Evolutionary conservation across 2,113 vertebrate genomes (phyloP).

Genomic region (Ophthalmolycus amberensis): DNA sequence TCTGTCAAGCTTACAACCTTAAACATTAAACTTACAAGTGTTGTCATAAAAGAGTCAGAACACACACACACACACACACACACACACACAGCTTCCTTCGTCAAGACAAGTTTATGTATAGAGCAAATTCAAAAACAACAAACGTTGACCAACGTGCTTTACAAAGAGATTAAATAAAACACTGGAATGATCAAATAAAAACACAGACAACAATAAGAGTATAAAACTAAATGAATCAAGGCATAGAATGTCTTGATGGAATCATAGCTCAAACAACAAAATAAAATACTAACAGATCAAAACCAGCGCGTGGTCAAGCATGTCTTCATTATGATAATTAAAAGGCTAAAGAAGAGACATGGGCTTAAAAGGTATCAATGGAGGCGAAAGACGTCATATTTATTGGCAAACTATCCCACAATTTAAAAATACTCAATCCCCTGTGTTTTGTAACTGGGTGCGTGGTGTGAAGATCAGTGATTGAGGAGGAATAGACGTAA

Average conservation of each 20-base stretch:
- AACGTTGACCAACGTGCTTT: not conserved
- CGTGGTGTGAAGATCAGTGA: not conserved
- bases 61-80: not conserved
- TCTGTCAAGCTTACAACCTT: constrained; percentile 18
- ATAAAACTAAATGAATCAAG: too few relatives aligned
- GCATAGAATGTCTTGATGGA: too few relatives aligned
- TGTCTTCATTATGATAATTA: not conserved
- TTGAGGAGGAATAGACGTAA: not conserved
- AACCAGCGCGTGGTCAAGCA: not conserved
- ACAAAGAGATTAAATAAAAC: not conserved
- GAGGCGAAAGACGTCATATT: too few relatives aligned
- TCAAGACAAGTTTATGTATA: not conserved
- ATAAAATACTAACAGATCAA: too few relatives aligned
- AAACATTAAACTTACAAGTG: constrained; percentile 25
- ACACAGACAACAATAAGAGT: not conserved
- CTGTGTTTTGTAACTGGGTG: not conserved
- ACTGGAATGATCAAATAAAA: not conserved
- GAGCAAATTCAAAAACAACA: not conserved
- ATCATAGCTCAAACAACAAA: too few relatives aligned
- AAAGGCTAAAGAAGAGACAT: not conserved
- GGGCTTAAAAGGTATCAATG: too few relatives aligned
- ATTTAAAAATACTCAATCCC: too few relatives aligned
- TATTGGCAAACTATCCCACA: too few relatives aligned
- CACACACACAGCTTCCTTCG: not conserved
- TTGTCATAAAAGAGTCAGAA: constrained; percentile 19